Evolutionary conservation across 2,888 invertebrate species (phyloP), one percentile per base, ranked within the genome.

Genomic region (Himalopsyche kuldschensis): DNA sequence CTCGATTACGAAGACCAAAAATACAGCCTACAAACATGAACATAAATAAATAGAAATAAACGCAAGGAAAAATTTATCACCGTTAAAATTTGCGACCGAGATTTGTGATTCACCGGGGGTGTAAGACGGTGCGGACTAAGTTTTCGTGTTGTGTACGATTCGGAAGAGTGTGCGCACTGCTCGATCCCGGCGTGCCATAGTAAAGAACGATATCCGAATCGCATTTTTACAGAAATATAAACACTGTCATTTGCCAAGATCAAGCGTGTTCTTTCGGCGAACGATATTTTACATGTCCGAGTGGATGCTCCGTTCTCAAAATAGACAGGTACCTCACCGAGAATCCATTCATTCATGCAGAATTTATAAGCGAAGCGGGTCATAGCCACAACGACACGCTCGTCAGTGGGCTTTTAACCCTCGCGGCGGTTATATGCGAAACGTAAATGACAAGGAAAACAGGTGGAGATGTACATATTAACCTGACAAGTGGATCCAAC

Each of bases 321-420:
- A 82, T 82, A 82, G 82, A 82, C 63, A 27, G 27, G 27, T 77
- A 35, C 76, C 76, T 24, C 78, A 78, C 82, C 75, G 82, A 69
- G 78, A 82, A 82, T 78, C 63, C 82, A 69, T 82, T 82, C 82
- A 82, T 82, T 82, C 82, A 82, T 82, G 78, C 82, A 82, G 63
- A 81, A 41, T 82, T 31, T 75, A 78, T 75, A 63, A 78, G 78
- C 30, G 41, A 35, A 55, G 35, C 76, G 76, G 76, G 69, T 76
- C 76, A 76, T 32, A 32, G 78, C 32, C 30, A 75, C 69, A 6
- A n/a, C 47, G 81, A 81, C 35, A 55, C 24, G 35, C 76, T n/a
- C 76, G n/a, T 69, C 41, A 20, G 76, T 41, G 41, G 76, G 35
- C 76, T 35, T 41, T 76, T 15, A 41, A 32, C 35, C 35, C 32